Evolutionary conservation across 2,113 vertebrate genomes (phyloP), one percentile per base, ranked within the genome.

Genomic region (Tychaedon coryphoeus): DNA sequence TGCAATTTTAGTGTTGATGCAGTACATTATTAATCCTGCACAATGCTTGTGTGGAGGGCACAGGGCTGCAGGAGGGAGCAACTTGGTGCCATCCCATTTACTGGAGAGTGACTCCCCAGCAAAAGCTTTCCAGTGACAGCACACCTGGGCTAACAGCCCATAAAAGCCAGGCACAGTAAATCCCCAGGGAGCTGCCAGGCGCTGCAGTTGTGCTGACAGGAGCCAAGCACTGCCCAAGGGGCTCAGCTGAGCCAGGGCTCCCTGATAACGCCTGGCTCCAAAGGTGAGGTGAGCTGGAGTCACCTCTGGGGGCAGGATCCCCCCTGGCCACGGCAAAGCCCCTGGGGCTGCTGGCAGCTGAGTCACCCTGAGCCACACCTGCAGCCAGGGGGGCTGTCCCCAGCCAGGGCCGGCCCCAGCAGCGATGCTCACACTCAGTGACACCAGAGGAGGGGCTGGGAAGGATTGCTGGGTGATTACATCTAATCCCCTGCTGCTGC

Each of bases 101-200:
- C 45, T 64, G 40, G 12, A 51, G 82, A 92, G 57, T 1, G 14
- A 34, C 29, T 19, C 73, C 79, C 84, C 88, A 60, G 79, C 86
- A 67, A 25, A 38, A 65, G 50, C 76, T 60, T 58, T 36, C 45
- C 53, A 57, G 36, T 5, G 6, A 19, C 62, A 28, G 42, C 10
- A 34, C 26, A 5, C 56, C 78, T 17, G 38, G 58, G 86, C 33
- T 8, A 25, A 38, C 9, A 34, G 57, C 40, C 45, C n/a, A n/a
- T 8, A 38, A 56, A 36, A 56, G 8, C 61, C 29, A 7, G 0
- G 3, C 33, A 15, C 10, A 3, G 4, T 0, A 0, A 7, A 5
- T 6, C 5, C 38, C 66, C 40, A 31, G 74, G 67, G 57, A 78
- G 61, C 82, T 12, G 47, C 7, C 61, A 43, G 71, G 79, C 8